Conservation (phyloP, 2,797 vertebrate genomes). For the Tolypeutes matacus region DNA sequence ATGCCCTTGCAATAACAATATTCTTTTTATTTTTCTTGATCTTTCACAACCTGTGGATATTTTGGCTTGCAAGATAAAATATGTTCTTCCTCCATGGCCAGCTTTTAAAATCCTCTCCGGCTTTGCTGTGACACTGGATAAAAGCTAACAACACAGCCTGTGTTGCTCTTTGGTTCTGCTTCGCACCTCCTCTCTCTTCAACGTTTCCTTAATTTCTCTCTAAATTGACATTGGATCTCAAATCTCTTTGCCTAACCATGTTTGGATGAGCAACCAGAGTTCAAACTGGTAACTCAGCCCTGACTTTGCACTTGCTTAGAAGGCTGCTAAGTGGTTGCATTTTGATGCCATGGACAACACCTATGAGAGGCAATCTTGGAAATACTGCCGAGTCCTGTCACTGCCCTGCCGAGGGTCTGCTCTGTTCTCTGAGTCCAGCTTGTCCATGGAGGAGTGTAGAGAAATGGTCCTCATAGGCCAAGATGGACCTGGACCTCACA, state of each 20-base stretch:
- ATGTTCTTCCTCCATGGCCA: constrained; percentile 28
- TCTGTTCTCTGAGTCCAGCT: not conserved
- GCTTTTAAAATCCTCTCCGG: constrained; percentile 61
- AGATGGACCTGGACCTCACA: not conserved
- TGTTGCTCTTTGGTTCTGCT: not conserved
- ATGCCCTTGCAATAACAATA: constrained; percentile 63
- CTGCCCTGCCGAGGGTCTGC: not conserved
- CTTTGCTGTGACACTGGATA: constrained; percentile 24
- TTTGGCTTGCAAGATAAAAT: constrained; percentile 66
- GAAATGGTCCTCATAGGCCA: not conserved
- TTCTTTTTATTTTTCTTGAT: constrained; percentile 74
- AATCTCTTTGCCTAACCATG: not conserved
- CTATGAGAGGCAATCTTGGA: not conserved
- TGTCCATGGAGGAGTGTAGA: not conserved
- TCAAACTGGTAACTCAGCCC: not conserved
- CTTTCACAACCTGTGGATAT: constrained; percentile 64
- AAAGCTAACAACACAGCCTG: not conserved
- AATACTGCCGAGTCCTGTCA: not conserved
- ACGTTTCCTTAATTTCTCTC: constrained; percentile 36
- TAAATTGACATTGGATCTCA: constrained; percentile 19
- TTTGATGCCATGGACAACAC: not conserved
- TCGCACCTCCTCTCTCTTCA: not conserved
- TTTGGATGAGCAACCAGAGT: constrained; percentile 1
- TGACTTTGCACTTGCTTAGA: not conserved
- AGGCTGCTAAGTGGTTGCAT: not conserved